Conservation (phyloP, 2,888 invertebrate genomes). For the Labia minor region DNA sequence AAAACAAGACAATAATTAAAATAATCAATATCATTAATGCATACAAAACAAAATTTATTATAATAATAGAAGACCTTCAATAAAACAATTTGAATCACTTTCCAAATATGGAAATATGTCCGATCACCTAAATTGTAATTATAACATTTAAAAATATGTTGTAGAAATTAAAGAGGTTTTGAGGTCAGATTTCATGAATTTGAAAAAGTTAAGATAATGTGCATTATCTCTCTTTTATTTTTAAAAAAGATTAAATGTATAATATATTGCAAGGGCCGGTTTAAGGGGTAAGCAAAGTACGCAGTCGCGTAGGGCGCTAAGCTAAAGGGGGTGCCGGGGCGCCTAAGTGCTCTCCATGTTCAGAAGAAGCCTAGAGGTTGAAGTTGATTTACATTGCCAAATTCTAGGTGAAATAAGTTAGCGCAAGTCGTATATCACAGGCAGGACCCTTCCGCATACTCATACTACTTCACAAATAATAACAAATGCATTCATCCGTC, state of each 20-base stretch:
- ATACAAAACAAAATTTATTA: constrained; percentile 15
- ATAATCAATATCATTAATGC: constrained; percentile 5
- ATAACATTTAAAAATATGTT: constrained; percentile 23
- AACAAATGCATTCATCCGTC: too few relatives aligned
- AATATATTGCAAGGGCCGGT: constrained; percentile 20
- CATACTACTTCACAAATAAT: too few relatives aligned
- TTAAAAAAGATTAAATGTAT: constrained; percentile 19
- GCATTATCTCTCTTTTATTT: constrained; percentile 22
- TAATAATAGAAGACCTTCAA: constrained; percentile 23
- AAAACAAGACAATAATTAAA: constrained; percentile 13
- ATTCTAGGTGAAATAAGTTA: too few relatives aligned
- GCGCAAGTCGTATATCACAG: too few relatives aligned
- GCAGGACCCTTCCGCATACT: too few relatives aligned
- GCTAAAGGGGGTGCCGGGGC: too few relatives aligned
- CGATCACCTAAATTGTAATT: constrained; percentile 20
- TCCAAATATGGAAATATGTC: constrained; percentile 19
- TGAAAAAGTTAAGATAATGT: constrained; percentile 24
- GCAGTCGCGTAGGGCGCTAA: too few relatives aligned
- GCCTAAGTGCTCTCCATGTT: too few relatives aligned
- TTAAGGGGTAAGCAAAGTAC: too few relatives aligned
- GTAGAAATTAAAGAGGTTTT: constrained; percentile 24
- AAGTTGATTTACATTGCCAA: too few relatives aligned
- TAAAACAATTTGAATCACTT: constrained; percentile 20
- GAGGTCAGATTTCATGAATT: constrained; percentile 24
- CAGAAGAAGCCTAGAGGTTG: too few relatives aligned